Percentiles rank a stretch among this genome's conserved stretches.
Conservation (phyloP, 2,113 vertebrate genomes). For the Leptobrachium leishanense region DNA sequence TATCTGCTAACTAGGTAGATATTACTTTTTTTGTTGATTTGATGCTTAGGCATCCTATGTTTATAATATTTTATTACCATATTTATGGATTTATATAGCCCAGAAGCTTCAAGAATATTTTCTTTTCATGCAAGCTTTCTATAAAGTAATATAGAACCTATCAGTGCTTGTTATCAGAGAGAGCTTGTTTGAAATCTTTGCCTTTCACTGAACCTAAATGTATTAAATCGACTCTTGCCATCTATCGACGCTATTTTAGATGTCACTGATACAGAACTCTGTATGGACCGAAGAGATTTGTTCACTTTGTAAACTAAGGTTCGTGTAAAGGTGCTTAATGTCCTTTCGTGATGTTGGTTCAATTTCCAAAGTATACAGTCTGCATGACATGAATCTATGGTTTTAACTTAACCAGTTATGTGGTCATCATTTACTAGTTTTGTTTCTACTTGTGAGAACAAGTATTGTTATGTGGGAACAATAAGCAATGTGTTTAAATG, state of each 20-base stretch:
- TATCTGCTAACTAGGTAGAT: too few species aligned
- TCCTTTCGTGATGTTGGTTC: background rate
- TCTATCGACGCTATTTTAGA: background rate
- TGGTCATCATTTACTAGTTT: background rate
- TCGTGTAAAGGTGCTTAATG: background rate
- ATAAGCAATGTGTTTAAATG: background rate
- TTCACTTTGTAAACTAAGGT: background rate
- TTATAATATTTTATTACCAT: background rate
- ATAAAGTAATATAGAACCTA: background rate
- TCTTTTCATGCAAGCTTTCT: background rate
- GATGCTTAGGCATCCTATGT: too few species aligned
- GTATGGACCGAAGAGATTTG: background rate
- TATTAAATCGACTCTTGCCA: background rate
- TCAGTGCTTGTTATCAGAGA: background rate
- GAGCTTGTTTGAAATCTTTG: background rate
- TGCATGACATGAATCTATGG: background rate
- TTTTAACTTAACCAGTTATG: background rate
- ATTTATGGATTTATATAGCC: background rate
- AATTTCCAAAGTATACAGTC: background rate
- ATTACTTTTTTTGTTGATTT: too few species aligned
- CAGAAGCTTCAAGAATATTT: background rate
- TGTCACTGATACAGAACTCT: background rate
- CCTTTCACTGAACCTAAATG: background rate
- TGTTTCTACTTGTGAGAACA: background rate
- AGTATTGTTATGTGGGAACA: background rate